Evolutionary conservation across 2,888 invertebrate genomes (phyloP).

Genomic region (Noctua janthina): DNA sequence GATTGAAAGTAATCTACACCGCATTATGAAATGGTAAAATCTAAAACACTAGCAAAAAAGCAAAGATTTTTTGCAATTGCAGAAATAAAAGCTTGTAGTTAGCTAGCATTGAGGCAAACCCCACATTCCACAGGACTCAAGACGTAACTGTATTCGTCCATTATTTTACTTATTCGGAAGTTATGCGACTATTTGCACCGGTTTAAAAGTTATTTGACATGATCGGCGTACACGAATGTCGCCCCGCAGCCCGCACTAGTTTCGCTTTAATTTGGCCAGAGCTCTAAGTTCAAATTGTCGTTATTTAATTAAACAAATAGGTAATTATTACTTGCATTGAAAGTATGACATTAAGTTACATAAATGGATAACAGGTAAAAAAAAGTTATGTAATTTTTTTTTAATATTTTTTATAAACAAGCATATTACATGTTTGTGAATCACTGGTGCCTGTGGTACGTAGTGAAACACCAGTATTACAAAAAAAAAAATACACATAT

Average conservation of each 20-base stretch:
- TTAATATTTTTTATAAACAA: too few species aligned
- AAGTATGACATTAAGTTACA: neutral
- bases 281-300: neutral
- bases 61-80: neutral
- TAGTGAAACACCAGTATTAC: too few species aligned
- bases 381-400: too few species aligned
- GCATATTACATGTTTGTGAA: too few species aligned
- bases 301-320: neutral
- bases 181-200: neutral
- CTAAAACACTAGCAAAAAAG: neutral
- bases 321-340: neutral
- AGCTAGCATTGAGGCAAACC: neutral
- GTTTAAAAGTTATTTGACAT: neutral
- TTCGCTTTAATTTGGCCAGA: neutral
- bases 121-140: neutral
- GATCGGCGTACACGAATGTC: neutral
- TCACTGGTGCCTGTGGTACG: too few species aligned
- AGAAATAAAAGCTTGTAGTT: neutral
- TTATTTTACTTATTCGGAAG: neutral
- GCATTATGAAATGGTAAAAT: neutral
- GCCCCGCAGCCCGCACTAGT: neutral
- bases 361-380: neutral
- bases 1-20: neutral
- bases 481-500: neutral
- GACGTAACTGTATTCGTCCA: neutral